Conservation (phyloP, 2,113 vertebrate genomes). For the Struthio camelus region DNA sequence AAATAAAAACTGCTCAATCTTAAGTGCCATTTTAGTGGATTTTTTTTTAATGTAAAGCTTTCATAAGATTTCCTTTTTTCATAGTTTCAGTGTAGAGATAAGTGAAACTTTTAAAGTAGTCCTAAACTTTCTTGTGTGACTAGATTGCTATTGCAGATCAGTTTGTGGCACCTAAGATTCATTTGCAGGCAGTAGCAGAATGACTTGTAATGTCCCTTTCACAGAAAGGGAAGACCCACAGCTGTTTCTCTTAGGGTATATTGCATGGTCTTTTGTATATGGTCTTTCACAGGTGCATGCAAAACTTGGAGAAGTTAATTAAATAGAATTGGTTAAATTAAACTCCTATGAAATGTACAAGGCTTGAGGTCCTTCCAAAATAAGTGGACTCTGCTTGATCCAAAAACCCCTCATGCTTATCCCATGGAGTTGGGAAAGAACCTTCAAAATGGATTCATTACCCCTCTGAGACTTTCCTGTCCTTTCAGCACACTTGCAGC, state of each 20-base stretch:
- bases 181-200: neutral
- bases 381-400: neutral
- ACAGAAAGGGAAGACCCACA: neutral
- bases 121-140: neutral
- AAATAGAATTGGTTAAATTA: neutral
- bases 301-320: neutral
- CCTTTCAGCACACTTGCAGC: neutral
- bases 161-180: neutral
- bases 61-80: neutral
- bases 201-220: neutral
- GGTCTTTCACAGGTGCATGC: neutral
- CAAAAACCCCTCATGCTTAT: neutral
- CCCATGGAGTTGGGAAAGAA: neutral
- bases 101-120: neutral
- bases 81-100: neutral
- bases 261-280: neutral
- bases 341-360: neutral
- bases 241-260: neutral
- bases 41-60: neutral
- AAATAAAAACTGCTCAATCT: neutral
- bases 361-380: neutral
- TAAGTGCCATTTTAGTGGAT: neutral
- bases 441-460: neutral
- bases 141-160: neutral
- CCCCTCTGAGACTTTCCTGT: neutral